Base-by-base conservation (phyloP, 2,113 vertebrate genomes). In the Syngnathus floridae region DNA sequence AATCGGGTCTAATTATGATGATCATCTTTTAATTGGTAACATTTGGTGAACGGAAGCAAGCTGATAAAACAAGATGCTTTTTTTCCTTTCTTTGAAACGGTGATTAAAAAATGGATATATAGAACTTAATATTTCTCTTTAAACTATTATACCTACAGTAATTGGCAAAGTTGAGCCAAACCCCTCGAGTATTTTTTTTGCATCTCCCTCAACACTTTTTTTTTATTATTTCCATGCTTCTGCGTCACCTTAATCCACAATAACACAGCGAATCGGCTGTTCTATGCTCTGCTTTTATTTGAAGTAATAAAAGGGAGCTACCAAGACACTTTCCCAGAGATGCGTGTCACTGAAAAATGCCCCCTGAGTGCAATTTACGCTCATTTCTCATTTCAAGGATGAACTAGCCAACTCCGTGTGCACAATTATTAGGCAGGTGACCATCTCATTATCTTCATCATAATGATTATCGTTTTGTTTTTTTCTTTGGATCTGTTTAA, bases 331-430 rank as follows among this genome's bases (percentile, higher is more conserved):
- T 65, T 75, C 26, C 2, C 26, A 57, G 62, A 78, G 69, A 69
- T 64, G 61, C 64, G 67, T 52, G 62, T 62, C 26, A 43, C 61
- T 58, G 72, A 21, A 13, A 64, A 74, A 86, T 56, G 38, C 78
- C 77, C 81, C 81, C 63, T 1, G 74, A 80, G 82, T 66, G 79
- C 81, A 86, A 86, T 80, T 84, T 82, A 78, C 63, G 66, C 66
- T 68, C 65, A 73, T 60, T 62, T 63, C 75, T 79, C n/a, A 64
- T 35, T 55, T 12, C 52, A 55, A n/a, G 19, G 9, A 21, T 40
- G 57, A 21, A 21, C 57, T n/a, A 21, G 37, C 58, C 58, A 11
- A 41, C 40, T 3, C 11, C 12, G 40, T 41, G 40, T 13, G 40
- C 40, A 4, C 40, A 41, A 41, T 41, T 41, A 41, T 41, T 12